A percentile compares a stretch with the other conserved stretches of the same genome.
Conservation (phyloP, 2,113 vertebrate genomes). For the Lepidothrix coronata region DNA sequence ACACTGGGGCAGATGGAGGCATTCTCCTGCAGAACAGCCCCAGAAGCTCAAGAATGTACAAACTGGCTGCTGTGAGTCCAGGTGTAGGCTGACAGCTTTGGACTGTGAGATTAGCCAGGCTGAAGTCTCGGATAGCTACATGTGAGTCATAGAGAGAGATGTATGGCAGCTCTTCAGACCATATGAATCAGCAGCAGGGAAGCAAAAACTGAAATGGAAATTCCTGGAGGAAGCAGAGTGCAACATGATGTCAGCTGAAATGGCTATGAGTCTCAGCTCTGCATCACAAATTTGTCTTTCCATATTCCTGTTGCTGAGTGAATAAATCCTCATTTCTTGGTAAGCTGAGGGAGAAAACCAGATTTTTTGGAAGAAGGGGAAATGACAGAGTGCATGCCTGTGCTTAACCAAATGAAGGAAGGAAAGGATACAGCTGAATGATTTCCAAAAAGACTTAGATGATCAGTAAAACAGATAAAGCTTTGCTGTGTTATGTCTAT, state of each 20-base stretch:
- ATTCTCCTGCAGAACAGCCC: background rate
- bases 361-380: background rate
- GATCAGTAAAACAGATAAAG: background rate
- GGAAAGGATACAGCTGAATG: background rate
- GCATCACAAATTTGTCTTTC: background rate
- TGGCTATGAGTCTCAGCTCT: background rate
- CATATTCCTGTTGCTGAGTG: background rate
- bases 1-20: background rate
- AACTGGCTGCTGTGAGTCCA: background rate
- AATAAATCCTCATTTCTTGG: background rate
- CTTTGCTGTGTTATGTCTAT: background rate
- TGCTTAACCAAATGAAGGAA: background rate
- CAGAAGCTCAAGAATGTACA: background rate
- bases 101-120: background rate
- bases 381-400: background rate
- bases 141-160: background rate
- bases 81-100: background rate
- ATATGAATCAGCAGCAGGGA: background rate
- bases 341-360: background rate
- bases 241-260: background rate
- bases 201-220: background rate
- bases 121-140: background rate
- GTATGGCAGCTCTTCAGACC: background rate
- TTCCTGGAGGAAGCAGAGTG: background rate
- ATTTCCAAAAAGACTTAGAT: background rate